phyloP scores from a whole-genome alignment of 2,113 vertebrate genomes.

The Herpailurus yagouaroundi region DNA sequence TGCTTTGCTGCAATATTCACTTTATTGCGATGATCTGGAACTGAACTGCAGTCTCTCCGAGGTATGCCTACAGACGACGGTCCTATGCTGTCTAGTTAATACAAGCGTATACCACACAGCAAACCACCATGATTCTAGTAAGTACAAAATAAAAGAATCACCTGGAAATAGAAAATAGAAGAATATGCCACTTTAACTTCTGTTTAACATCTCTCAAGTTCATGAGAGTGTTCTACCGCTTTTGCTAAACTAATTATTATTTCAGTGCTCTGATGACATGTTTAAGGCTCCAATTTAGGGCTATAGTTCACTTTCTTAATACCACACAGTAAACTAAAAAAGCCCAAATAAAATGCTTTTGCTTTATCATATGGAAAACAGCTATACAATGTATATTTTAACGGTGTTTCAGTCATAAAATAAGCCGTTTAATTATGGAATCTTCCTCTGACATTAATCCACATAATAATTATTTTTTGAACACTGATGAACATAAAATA shows the following conservation, averaged over 20 bases:
- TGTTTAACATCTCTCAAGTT: neutral
- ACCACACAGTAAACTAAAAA: neutral
- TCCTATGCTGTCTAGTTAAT: neutral
- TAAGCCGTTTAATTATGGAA: neutral
- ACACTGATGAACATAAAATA: neutral
- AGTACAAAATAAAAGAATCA: neutral
- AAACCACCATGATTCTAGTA: neutral
- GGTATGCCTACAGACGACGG: neutral
- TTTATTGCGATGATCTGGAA: neutral
- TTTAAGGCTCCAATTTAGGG: neutral
- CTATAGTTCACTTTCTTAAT: neutral
- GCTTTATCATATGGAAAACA: neutral
- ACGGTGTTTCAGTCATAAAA: neutral
- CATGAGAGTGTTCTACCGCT: neutral
- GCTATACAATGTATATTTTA: neutral
- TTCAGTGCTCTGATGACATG: neutral
- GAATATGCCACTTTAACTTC: constrained; percentile 1
- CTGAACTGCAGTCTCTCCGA: neutral
- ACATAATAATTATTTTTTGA: neutral
- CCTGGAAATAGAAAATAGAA: neutral
- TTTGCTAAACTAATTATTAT: neutral
- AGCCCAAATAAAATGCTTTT: neutral
- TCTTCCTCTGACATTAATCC: neutral
- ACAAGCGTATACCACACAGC: neutral
- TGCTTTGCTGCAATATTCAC: neutral